Evolutionary conservation across 1,140 invertebrate genomes (phyloP).

Genomic region (Bombus impatiens): DNA sequence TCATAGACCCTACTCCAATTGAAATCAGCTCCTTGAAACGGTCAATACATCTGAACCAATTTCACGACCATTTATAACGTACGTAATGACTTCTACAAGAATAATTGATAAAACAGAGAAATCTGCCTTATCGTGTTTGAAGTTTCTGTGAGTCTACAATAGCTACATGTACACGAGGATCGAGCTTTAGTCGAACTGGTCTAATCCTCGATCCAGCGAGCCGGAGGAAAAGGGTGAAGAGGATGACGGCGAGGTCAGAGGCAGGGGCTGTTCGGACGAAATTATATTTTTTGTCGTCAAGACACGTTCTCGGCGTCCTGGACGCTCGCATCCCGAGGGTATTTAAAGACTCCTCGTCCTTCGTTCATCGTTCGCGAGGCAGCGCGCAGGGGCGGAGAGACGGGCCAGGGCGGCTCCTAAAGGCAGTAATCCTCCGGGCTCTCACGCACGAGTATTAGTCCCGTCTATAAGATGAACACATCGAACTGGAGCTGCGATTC

Average conservation of each 20-base stretch:
- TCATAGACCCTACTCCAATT: too few relatives aligned
- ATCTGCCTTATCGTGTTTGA: not conserved
- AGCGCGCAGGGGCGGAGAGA: not conserved
- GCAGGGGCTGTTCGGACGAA: slow-evolving; percentile 64
- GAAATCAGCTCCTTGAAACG: too few relatives aligned
- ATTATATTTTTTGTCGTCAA: slow-evolving; percentile 81
- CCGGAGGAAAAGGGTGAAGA: slow-evolving; percentile 20
- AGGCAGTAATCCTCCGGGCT: slow-evolving; percentile 79
- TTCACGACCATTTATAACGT: too few relatives aligned
- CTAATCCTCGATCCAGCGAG: slow-evolving; percentile 38
- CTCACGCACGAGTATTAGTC: slow-evolving; percentile 72
- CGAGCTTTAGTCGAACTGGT: slow-evolving; percentile 32
- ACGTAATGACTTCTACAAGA: too few relatives aligned
- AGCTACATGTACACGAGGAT: slow-evolving; percentile 41
- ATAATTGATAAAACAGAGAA: not conserved
- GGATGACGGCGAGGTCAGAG: not conserved
- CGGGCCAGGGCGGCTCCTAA: slow-evolving; percentile 66
- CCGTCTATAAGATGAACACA: slow-evolving; percentile 57
- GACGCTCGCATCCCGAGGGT: slow-evolving; percentile 79
- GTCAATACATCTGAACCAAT: too few relatives aligned
- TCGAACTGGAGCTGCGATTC: slow-evolving; percentile 6
- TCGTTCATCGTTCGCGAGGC: slow-evolving; percentile 72
- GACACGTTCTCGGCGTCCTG: slow-evolving; percentile 77
- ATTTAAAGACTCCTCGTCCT: slow-evolving; percentile 81
- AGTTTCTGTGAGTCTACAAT: not conserved